Percentiles rank a stretch among this genome's conserved stretches.
phyloP scores from a whole-genome alignment of 2,797 vertebrate species.

The Oreortyx pictus region DNA sequence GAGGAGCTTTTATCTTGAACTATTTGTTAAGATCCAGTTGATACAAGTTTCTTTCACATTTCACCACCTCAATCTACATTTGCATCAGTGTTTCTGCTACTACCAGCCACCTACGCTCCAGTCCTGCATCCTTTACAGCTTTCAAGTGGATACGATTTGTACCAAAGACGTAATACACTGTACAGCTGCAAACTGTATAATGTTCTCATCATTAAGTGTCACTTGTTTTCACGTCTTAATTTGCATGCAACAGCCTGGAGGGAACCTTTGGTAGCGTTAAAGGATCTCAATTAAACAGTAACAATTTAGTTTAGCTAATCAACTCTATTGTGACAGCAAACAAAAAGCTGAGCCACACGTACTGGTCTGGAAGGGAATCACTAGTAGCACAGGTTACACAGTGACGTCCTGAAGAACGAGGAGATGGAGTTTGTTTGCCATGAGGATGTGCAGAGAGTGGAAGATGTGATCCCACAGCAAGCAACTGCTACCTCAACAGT shows the following conservation, averaged over 20 bases:
- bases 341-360: background rate
- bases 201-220: slow-evolving; percentile 63
- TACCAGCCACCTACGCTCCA: slow-evolving; percentile 46
- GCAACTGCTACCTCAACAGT: slow-evolving; percentile 31
- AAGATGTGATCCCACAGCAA: background rate
- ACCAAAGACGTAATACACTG: background rate
- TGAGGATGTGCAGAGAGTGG: background rate
- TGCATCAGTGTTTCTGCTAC: slow-evolving; percentile 27
- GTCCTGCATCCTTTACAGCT: slow-evolving; percentile 49
- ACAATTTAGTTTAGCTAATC: slow-evolving; percentile 60
- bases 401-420: slow-evolving; percentile 15
- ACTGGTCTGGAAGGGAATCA: background rate
- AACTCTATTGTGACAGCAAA: slow-evolving; percentile 40
- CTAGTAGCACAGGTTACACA: slow-evolving; percentile 2
- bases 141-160: slow-evolving; percentile 64
- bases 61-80: slow-evolving; percentile 14
- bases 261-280: slow-evolving; percentile 46
- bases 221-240: slow-evolving; percentile 68
- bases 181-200: slow-evolving; percentile 64
- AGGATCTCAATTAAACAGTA: slow-evolving; percentile 47
- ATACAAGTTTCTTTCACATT: background rate
- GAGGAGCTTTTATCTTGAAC: background rate
- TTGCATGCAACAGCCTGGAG: slow-evolving; percentile 67
- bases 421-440: background rate
- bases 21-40: background rate